These are phyloP conservation scores for Dromiciops gliroides DNA, from an alignment of 2,113 vertebrate genomes.

Conservation along the genomic window DNA sequence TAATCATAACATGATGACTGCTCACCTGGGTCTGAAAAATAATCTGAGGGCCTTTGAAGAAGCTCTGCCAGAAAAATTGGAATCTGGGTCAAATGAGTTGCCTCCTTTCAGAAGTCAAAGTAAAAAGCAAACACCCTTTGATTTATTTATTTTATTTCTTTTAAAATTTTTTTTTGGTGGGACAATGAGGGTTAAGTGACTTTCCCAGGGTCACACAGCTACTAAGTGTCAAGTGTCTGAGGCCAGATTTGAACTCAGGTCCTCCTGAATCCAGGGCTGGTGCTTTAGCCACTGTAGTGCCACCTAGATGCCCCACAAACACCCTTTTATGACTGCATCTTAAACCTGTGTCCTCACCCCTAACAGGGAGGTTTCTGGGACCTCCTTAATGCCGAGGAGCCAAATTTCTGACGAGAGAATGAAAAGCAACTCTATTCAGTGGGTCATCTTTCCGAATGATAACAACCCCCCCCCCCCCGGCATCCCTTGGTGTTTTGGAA, in stretches of 20 bases:
- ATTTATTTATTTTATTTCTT: no score
- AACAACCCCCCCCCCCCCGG: neutral
- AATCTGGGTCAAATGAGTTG: constrained; percentile 75
- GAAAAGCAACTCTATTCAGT: neutral
- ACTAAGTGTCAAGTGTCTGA: no score
- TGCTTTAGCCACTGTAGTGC: no score
- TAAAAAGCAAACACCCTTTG: constrained; percentile 84
- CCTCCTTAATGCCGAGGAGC: constrained; percentile 8
- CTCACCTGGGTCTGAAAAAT: constrained; percentile 78
- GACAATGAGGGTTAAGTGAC: no score
- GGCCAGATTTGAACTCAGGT: no score
- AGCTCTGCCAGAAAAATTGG: constrained; percentile 64
- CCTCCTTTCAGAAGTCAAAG: constrained; percentile 70
- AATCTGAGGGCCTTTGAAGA: constrained; percentile 75
- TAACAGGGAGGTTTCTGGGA: constrained; percentile 58
- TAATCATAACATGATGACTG: constrained; percentile 78
- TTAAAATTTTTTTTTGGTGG: no score
- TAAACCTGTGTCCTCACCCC: constrained; percentile 72
- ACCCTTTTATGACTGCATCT: constrained; percentile 85
- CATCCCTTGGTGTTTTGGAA: neutral
- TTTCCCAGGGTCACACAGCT: no score
- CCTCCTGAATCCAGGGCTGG: no score
- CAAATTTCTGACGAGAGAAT: neutral
- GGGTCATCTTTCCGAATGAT: neutral
- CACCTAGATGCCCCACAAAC: no score